Conservation (phyloP, 2,888 invertebrate genomes). For the Campoletis raptor region DNA sequence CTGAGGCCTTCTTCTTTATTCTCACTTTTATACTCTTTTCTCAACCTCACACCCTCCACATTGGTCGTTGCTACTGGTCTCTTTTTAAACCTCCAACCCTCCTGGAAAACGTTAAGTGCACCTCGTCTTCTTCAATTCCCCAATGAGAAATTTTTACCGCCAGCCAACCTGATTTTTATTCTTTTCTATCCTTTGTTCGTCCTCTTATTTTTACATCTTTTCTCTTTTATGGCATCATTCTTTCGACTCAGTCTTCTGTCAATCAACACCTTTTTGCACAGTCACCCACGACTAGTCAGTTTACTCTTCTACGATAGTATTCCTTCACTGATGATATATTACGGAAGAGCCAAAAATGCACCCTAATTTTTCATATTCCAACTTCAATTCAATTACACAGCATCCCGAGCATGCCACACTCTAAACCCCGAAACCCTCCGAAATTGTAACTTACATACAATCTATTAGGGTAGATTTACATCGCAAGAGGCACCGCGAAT, state of each 20-base stretch:
- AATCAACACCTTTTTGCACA: conserved; percentile 70
- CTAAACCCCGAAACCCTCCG: conserved; percentile 33
- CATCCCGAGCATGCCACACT: conserved; percentile 14
- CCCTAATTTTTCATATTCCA: not conserved
- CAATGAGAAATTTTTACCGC: conserved; percentile 75
- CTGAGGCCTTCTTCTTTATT: conserved; percentile 51
- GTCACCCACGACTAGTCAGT: conserved; percentile 59
- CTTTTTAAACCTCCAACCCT: conserved; percentile 66
- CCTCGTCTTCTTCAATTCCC: conserved; percentile 72
- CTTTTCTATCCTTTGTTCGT: conserved; percentile 14
- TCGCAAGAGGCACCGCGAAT: conserved; percentile 25
- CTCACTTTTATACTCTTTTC: conserved; percentile 27
- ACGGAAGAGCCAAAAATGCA: not conserved
- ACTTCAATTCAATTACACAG: not conserved
- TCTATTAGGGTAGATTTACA: conserved; percentile 44
- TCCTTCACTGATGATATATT: not conserved
- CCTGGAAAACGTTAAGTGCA: conserved; percentile 76
- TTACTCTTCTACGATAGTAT: not conserved
- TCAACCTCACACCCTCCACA: conserved; percentile 37
- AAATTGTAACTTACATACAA: not conserved
- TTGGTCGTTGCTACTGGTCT: conserved; percentile 55
- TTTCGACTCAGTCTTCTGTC: conserved; percentile 32
- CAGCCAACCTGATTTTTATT: conserved; percentile 40
- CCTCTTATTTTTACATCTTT: conserved; percentile 7
- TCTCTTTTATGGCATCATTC: not conserved